Percentiles rank a stretch among this genome's conserved stretches.
Conservation (phyloP, 2,888 invertebrate genomes). For the Polia nebulosa region DNA sequence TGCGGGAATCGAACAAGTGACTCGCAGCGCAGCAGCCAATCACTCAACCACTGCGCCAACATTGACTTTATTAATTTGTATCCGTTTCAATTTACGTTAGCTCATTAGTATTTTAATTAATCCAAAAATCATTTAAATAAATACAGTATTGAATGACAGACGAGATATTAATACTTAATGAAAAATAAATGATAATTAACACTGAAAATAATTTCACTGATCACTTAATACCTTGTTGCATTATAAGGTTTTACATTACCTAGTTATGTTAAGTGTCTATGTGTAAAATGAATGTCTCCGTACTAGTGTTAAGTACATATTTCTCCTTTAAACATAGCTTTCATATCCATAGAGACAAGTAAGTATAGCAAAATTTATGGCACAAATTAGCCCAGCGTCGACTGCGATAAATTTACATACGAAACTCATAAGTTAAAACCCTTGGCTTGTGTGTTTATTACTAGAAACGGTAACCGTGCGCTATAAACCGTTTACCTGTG, state of each 20-base stretch:
- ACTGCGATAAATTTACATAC: conserved; percentile 89
- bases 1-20: no score
- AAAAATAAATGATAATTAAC: neutral
- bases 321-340: conserved; percentile 76
- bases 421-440: conserved; percentile 88
- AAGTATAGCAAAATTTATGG: conserved; percentile 86
- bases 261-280: neutral
- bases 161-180: neutral
- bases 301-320: conserved; percentile 71
- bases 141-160: neutral
- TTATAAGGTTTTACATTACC: no score
- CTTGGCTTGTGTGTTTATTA: conserved; percentile 72
- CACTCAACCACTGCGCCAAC: no score
- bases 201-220: neutral
- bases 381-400: conserved; percentile 86
- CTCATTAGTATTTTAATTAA: neutral
- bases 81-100: neutral
- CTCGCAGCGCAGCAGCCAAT: no score
- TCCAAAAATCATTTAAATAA: neutral
- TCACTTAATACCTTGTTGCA: no score
- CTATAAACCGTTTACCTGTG: conserved; percentile 57
- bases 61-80: neutral
- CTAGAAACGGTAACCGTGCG: conserved; percentile 68
- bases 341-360: conserved; percentile 83
- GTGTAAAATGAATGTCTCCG: conserved; percentile 16